phyloP scores from a whole-genome alignment of 2,797 vertebrate species.

The Chloroceryle amazona region DNA sequence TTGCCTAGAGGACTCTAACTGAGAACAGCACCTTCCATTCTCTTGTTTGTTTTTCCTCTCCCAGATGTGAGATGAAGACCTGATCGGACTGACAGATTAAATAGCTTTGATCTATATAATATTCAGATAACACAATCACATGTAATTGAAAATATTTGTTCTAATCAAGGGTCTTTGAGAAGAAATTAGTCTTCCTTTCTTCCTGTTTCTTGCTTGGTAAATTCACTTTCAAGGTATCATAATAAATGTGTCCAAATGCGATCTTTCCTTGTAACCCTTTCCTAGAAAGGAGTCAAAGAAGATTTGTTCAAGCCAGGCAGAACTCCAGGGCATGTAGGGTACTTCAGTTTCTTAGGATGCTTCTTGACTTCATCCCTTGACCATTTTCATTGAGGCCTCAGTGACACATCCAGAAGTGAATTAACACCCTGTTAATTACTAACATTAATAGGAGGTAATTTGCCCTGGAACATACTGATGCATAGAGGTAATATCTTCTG shows the following conservation, averaged over 20 bases:
- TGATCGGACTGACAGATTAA: constrained; percentile 53
- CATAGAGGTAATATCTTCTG: neutral
- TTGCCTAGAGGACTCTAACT: constrained; percentile 54
- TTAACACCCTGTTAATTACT: neutral
- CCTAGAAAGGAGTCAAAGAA: neutral
- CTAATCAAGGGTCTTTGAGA: constrained; percentile 33
- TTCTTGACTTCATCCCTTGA: neutral
- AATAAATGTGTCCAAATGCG: neutral
- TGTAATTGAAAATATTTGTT: constrained; percentile 56
- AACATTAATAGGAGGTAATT: neutral
- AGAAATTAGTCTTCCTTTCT: constrained; percentile 30
- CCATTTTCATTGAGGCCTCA: neutral
- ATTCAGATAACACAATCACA: constrained; percentile 42
- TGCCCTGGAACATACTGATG: neutral
- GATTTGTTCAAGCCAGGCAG: neutral
- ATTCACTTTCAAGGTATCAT: constrained; percentile 33
- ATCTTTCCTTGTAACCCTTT: neutral
- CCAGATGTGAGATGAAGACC: constrained; percentile 46
- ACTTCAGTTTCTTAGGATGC: neutral
- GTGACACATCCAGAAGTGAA: neutral
- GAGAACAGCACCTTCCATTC: constrained; percentile 56
- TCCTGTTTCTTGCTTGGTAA: constrained; percentile 29
- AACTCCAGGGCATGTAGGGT: neutral
- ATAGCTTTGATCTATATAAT: constrained; percentile 38
- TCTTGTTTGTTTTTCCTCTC: constrained; percentile 42